Percentiles rank a stretch among this genome's conserved stretches.
Conservation (phyloP, 2,797 vertebrate genomes). For the Leucoraja ocellata region DNA sequence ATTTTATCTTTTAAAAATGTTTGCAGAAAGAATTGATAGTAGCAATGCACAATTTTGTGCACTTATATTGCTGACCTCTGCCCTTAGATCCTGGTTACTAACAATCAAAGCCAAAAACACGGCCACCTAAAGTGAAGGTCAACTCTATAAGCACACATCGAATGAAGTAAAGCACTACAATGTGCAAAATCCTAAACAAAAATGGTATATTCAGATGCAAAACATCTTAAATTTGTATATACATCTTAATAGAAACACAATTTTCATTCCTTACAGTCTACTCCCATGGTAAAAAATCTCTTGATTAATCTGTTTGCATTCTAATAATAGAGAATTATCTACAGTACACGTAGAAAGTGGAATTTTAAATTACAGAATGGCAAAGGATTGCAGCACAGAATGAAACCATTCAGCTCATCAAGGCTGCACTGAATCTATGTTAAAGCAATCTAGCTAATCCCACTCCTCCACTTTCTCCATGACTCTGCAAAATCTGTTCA, state of each 20-base stretch:
- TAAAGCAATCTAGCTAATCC: too few relatives aligned
- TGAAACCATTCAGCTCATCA: too few relatives aligned
- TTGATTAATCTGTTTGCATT: background rate
- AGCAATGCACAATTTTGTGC: constrained; percentile 29
- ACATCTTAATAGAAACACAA: background rate
- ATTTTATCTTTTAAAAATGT: background rate
- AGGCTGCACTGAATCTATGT: too few relatives aligned
- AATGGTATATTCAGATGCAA: background rate
- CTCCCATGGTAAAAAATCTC: background rate
- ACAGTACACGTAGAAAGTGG: background rate
- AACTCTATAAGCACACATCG: constrained; percentile 8
- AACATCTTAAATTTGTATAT: background rate
- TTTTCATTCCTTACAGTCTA: background rate
- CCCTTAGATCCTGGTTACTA: constrained; percentile 32
- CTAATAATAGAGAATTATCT: background rate
- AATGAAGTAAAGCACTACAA: background rate
- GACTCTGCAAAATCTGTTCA: too few relatives aligned
- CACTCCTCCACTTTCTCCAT: too few relatives aligned
- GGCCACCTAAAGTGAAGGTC: background rate
- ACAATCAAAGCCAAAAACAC: constrained; percentile 25
- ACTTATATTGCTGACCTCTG: constrained; percentile 28
- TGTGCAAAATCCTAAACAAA: background rate
- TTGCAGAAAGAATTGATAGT: constrained; percentile 18
- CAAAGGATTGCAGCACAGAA: too few relatives aligned
- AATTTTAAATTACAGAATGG: too few relatives aligned